Base-by-base conservation (phyloP, 2,113 vertebrate genomes). In the Mystacornis crossleyi region DNA sequence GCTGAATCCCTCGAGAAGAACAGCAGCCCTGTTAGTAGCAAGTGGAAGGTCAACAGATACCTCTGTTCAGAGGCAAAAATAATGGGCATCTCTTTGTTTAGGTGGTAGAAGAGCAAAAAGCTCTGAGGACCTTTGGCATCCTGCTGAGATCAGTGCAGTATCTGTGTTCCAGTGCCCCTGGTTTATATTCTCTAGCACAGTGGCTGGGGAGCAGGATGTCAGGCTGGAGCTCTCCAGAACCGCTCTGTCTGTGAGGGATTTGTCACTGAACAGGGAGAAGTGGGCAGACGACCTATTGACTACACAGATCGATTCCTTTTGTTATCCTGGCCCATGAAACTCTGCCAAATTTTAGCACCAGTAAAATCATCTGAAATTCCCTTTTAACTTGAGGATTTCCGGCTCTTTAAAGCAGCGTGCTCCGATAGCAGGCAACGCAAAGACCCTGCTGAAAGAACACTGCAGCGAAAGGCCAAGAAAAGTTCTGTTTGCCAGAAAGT, bases 401-500 rank as follows among this genome's bases (percentile, higher is more conserved):
- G 67, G 73, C 81, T 92, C 93, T 97, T 81, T 89, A 61, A 81
- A 95, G 74, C 55, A 78, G 65, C 17, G 80, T 71, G 82, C 92
- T 85, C 77, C 55, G 48, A 71, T 55, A 88, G 54, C 82, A 67
- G 75, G 93, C 81, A 90, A 93, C 54, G 95, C 90, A 95, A 95
- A 94, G 91, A 53, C 84, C 66, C 50, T 14, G 83, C 88, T 90
- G 67, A 95, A 93, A 95, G 81, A 90, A 91, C 38, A 23, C n/a
- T 40, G 93, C 12, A 78, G 81, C 18, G 69, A 90, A 94, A 91
- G 90, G 91, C 91, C 67, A 75, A 74, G 86, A 54, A 88, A 96
- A 95, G 91, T 87, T 94, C 78, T 87, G 88, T 84, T 96, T 96
- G 92, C 81, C 79, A 78, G 53, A 34, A 96, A 94, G 92, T 19